Evolutionary conservation across 2,797 vertebrate genomes (phyloP), one percentile per base, ranked within the genome.

Genomic region (Hippocampus kuda): DNA sequence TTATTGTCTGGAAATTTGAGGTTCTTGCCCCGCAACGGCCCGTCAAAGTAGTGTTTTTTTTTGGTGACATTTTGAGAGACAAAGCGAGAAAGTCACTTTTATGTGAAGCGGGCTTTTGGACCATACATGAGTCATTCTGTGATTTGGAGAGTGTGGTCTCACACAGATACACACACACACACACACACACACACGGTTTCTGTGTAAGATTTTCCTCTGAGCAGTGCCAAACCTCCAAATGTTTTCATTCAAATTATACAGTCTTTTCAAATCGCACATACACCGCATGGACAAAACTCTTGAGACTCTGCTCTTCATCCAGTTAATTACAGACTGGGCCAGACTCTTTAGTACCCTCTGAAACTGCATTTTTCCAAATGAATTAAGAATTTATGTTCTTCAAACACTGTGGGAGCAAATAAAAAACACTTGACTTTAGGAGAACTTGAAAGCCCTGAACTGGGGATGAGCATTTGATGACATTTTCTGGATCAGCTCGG

Each of bases 201-300:
- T 83, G 74, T 76, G 70, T 83, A 66, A 83, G 57, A 79, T 80
- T 86, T 85, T 84, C 77, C 84, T 41, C 69, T 76, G 73, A 75
- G 70, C 26, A 1, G 4, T 11, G 64, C 74, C 82, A 68, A 67
- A 20, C 66, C 70, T 79, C 26, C 8, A 46, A 61, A 44, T 53
- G 61, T 61, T 76, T 76, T 46, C 38, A 9, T 59, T 56, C 24
- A 51, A 54, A 67, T 64, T 64, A 9, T 8, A 42, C 48, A 9
- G 20, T 73, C 38, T 68, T 54, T 69, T 64, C 68, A 24, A 1
- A 18, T 70, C 44, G 9, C 10, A 11, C 24, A 1, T 34, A 51
- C 49, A 64, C 48, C 69, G 18, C 10, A 42, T 2, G 20, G 20
- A 41, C 38, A 42, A 24, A 44, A 44, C 9, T 63, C 22, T 42